Percentiles rank a stretch among this genome's conserved stretches.
These are phyloP conservation scores for Pardalotus punctatus DNA, from an alignment of 2,113 vertebrate genomes.

Conservation along the genomic window DNA sequence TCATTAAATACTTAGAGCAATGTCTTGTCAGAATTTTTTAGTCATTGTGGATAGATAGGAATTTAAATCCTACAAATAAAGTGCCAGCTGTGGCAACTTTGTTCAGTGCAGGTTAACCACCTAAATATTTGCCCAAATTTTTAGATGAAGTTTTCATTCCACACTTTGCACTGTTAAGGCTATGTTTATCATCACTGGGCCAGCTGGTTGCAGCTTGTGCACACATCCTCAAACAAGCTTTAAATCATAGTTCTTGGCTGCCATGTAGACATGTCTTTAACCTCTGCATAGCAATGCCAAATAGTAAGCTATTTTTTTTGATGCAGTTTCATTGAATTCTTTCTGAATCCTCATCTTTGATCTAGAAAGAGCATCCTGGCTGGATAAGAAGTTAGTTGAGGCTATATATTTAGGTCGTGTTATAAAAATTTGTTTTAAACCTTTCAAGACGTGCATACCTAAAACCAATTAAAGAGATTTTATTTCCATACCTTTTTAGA, in stretches of 20 bases:
- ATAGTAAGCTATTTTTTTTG: neutral
- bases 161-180: neutral
- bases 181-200: neutral
- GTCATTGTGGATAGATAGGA: neutral
- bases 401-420: neutral
- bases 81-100: neutral
- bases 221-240: neutral
- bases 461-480: neutral
- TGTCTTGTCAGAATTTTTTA: neutral
- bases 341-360: conserved; percentile 5
- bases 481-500: neutral
- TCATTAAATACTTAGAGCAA: neutral
- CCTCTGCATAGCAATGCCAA: neutral
- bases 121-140: neutral
- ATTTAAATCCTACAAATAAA: neutral
- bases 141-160: neutral
- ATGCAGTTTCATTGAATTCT: neutral
- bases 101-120: neutral
- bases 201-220: neutral
- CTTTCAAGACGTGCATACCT: neutral
- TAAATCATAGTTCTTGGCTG: neutral
- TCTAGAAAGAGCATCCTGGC: neutral
- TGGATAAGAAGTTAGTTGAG: neutral
- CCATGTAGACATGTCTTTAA: neutral
- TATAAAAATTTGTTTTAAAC: neutral